Evolutionary conservation across 2,888 invertebrate species (phyloP), one percentile per base, ranked within the genome.

Genomic region (Catocala sponsa): DNA sequence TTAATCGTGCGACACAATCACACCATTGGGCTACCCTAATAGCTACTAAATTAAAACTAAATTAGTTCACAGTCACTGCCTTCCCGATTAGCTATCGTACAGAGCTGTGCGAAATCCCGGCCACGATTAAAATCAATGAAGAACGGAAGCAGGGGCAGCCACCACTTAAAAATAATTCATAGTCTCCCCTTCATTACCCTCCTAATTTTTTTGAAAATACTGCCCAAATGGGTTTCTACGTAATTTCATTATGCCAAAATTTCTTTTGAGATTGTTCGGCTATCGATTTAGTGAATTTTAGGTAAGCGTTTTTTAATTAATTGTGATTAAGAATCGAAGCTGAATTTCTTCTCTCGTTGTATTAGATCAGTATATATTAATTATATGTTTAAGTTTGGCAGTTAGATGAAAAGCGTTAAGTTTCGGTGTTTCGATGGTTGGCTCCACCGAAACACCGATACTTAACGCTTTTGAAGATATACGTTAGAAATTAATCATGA

Each of bases 91-190:
- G 58, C 32, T 41, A 56, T 46, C n/a, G 43, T 43, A 44, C 49
- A 12, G 42, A 6, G 7, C 46, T 33, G 46, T 50, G 63, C 56
- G 63, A 15, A 68, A 77, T 65, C 66, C 57, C 66, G 55, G 59
- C 60, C 60, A 68, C 72, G 77, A 79, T 84, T 81, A 84, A 85
- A 90, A 90, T 89, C 89, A 89, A 88, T 87, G 80, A 78, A 81
- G 66, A 78, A 69, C 68, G 68, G 76, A 66, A 63, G 65, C 58
- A 62, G 75, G 82, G 82, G 80, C 65, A 74, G 73, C 66, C 70
- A 76, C 82, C 82, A 82, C 85, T 89, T 89, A 87, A 87, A 89
- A 89, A 87, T 87, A 87, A 89, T 87, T 89, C 85, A 85, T 82
- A 73, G 75, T 73, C 76, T 61, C 68, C 85, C 84, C 81, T 83